Percentiles rank a stretch among this genome's conserved stretches.
Conservation (phyloP, 2,113 vertebrate genomes). For the Verasper variegatus region DNA sequence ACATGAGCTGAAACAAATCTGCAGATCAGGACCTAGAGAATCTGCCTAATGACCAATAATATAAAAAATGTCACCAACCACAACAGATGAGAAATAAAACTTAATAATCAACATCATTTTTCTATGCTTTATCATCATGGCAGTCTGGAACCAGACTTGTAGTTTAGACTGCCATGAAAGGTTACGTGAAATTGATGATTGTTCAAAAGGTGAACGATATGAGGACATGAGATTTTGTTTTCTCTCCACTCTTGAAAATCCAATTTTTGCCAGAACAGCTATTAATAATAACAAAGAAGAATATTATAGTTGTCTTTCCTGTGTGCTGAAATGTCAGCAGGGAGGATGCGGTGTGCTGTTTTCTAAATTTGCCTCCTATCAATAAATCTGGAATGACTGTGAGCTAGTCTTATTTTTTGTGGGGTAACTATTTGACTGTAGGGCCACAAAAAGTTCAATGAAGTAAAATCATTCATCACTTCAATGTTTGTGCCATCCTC, state of each 20-base stretch:
- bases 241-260: too few species aligned
- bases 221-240: too few species aligned
- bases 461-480: conserved; percentile 63
- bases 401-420: conserved; percentile 23
- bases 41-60: too few species aligned
- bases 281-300: neutral
- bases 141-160: neutral
- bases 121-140: too few species aligned
- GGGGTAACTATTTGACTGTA: conserved; percentile 12
- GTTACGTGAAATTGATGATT: neutral
- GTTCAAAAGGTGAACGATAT: neutral
- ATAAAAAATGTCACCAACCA: too few species aligned
- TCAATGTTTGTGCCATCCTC: conserved; percentile 20
- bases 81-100: too few species aligned
- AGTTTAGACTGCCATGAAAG: neutral
- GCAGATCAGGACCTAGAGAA: too few species aligned
- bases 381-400: neutral
- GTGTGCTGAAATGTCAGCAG: neutral
- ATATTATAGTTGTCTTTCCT: neutral
- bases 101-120: too few species aligned
- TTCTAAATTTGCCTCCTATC: neutral
- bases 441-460: conserved; percentile 47
- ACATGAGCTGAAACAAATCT: too few species aligned
- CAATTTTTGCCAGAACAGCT: too few species aligned
- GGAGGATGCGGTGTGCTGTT: neutral